A percentile compares a stretch with the other conserved stretches of the same genome.
Evolutionary conservation across 2,888 invertebrate species (phyloP).

Genomic region (Hydroisotoma schaefferi): DNA sequence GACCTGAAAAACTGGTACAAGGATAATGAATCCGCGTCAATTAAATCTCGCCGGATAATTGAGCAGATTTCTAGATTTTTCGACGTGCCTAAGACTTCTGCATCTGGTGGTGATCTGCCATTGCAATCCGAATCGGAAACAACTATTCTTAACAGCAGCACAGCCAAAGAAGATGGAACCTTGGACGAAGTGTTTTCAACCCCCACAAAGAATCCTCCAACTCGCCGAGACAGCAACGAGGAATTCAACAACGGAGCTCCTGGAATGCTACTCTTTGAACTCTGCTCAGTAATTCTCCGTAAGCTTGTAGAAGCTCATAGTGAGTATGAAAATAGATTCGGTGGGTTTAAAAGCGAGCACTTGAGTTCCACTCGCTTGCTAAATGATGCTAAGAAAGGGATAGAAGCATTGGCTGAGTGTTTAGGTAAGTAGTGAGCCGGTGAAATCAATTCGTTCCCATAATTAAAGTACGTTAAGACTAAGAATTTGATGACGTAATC

Average conservation of each 20-base stretch:
- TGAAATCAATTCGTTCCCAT: too few species aligned
- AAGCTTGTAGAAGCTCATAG: conserved; percentile 43
- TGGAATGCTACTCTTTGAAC: conserved; percentile 31
- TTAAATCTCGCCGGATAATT: conserved; percentile 58
- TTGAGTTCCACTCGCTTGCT: not conserved
- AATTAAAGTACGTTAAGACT: too few species aligned
- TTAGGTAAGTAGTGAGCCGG: conserved; percentile 10
- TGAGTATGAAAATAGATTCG: conserved; percentile 46
- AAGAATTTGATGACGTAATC: too few species aligned
- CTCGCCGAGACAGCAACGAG: not conserved
- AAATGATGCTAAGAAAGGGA: not conserved
- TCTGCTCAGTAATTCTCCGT: conserved; percentile 46
- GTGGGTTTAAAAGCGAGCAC: conserved; percentile 14
- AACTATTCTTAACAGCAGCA: not conserved
- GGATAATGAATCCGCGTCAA: conserved; percentile 38
- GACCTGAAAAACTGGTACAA: conserved; percentile 49
- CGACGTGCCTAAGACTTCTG: conserved; percentile 48
- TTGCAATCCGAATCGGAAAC: not conserved
- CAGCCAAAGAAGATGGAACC: not conserved
- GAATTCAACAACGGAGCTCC: not conserved
- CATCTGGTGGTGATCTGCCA: conserved; percentile 17
- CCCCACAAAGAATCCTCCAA: not conserved
- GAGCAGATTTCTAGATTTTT: conserved; percentile 62
- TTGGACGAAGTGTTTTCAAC: not conserved
- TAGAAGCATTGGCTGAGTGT: conserved; percentile 4